A percentile compares a stretch with the other conserved stretches of the same genome.
phyloP scores from a whole-genome alignment of 30 jellyfish, hydroid and myxozoan species.

The Cassiopea andromeda region DNA sequence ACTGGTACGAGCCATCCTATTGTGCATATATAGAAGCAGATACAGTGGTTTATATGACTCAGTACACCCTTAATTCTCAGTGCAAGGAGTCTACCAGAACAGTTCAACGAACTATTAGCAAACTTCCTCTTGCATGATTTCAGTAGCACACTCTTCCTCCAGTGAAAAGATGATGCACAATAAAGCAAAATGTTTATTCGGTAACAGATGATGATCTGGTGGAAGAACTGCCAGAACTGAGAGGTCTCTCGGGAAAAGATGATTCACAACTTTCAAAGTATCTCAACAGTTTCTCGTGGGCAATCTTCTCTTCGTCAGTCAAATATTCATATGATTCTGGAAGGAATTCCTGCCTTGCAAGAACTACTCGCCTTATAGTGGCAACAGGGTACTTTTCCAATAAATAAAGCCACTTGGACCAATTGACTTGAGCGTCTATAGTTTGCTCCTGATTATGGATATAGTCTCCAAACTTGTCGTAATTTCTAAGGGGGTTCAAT shows the following conservation, averaged over 20 bases:
- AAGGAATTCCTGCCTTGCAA: conserved; percentile 55
- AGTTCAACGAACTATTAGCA: too few relatives aligned
- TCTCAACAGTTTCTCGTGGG: conserved; percentile 55
- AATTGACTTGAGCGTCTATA: conserved; percentile 12
- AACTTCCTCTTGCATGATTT: too few relatives aligned
- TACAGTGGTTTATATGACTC: too few relatives aligned
- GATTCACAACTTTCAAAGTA: conserved; percentile 31
- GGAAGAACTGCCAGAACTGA: conserved; percentile 43
- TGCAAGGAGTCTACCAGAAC: too few relatives aligned
- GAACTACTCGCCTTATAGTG: conserved; percentile 31
- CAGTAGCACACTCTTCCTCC: too few relatives aligned
- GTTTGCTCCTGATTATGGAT: conserved; percentile 46
- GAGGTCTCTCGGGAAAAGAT: conserved; percentile 21
- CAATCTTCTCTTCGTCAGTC: conserved; percentile 67
- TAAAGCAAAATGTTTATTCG: background rate
- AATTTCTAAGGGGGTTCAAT: conserved; percentile 36
- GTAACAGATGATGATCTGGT: conserved; percentile 38
- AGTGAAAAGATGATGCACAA: too few relatives aligned
- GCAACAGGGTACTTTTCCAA: conserved; percentile 21
- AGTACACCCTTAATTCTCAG: too few relatives aligned
- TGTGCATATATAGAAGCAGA: too few relatives aligned
- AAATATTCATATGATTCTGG: conserved; percentile 54
- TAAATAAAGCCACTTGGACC: conserved; percentile 42
- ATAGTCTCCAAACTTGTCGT: conserved; percentile 50
- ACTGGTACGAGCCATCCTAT: too few relatives aligned